Evolutionary conservation across 2,888 invertebrate species (phyloP), one percentile per base, ranked within the genome.

Genomic region (Lepeophtheirus nordmannii): DNA sequence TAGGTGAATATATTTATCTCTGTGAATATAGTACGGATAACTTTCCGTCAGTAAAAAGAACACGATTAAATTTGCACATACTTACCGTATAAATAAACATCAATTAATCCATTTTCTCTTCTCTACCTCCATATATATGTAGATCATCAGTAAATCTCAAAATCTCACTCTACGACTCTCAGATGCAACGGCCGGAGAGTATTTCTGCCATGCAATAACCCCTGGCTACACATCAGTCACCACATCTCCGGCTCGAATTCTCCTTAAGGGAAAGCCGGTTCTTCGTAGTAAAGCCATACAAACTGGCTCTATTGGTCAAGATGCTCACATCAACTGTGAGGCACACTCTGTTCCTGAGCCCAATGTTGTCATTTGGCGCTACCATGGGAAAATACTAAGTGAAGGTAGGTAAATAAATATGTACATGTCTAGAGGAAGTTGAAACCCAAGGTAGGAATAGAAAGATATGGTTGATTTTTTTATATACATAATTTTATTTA

Each of bases 291-390:
- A 37, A 40, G 14, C 30, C 10, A 10, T 20, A 20, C 62, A 62
- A 20, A 20, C 20, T 8, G 62, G 39, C n/a, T 38, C 39, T 11
- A 8, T 20, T 37, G 62, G 62, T 20, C 20, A 41, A 20, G 41
- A 62, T 62, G 41, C 40, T 14, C 62, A 62, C 23, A 40, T 62
- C 39, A 62, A 62, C 39, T 62, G 62, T 41, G 62, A 20, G 17
- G 38, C 62, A 11, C 30, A 20, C n/a, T 62, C 62, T 20, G 41
- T 62, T n/a, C 62, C 62, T 22, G 40, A 62, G 39, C 39, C 62
- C 39, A 40, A n/a, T 17, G 20, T 37, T 5, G 62, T 62, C 39
- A 20, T 39, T 20, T 62, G 62, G 62, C 30, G 39, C 39, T 62
- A 40, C 8, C 62, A 62, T 23, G 62, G 40, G 12, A 20, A 37